Conservation (phyloP, 2,797 vertebrate species). For the Notoglanidium macrostoma region DNA sequence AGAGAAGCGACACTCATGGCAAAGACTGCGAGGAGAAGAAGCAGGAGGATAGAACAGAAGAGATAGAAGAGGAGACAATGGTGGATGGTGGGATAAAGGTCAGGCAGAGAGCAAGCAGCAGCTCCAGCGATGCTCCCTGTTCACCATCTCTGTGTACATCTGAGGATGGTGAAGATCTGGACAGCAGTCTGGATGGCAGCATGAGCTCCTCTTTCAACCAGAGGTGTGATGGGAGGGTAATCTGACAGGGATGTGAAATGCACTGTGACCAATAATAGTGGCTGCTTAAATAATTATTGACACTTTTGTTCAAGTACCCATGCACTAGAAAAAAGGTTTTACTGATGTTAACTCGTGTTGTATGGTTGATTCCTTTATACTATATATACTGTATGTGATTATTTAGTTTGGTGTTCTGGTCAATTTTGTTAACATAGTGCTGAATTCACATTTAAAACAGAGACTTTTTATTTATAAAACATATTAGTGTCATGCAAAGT, state of each 20-base stretch:
- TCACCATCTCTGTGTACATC: slow-evolving; percentile 65
- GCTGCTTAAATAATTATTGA: neutral
- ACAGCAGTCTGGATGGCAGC: slow-evolving; percentile 74
- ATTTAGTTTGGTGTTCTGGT: neutral
- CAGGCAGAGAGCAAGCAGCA: slow-evolving; percentile 44
- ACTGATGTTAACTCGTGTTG: neutral
- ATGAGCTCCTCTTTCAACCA: slow-evolving; percentile 67
- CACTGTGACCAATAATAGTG: neutral
- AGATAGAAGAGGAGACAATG: slow-evolving; percentile 49
- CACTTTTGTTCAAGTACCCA: neutral
- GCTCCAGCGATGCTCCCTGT: slow-evolving; percentile 51
- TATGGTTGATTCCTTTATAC: neutral
- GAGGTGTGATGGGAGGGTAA: slow-evolving; percentile 61
- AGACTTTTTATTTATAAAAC: neutral
- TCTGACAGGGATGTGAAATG: neutral
- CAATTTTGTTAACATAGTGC: neutral
- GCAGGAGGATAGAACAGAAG: slow-evolving; percentile 7
- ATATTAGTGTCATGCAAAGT: neutral
- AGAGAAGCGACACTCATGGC: slow-evolving; percentile 46
- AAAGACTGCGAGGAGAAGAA: slow-evolving; percentile 38
- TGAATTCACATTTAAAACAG: neutral
- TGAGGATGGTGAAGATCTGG: slow-evolving; percentile 75
- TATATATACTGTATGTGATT: neutral
- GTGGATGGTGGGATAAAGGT: slow-evolving; percentile 43
- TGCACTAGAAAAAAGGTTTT: neutral